These are phyloP conservation scores for Canis aureus DNA, from an alignment of 2,113 vertebrate genomes.

Conservation along the genomic window DNA sequence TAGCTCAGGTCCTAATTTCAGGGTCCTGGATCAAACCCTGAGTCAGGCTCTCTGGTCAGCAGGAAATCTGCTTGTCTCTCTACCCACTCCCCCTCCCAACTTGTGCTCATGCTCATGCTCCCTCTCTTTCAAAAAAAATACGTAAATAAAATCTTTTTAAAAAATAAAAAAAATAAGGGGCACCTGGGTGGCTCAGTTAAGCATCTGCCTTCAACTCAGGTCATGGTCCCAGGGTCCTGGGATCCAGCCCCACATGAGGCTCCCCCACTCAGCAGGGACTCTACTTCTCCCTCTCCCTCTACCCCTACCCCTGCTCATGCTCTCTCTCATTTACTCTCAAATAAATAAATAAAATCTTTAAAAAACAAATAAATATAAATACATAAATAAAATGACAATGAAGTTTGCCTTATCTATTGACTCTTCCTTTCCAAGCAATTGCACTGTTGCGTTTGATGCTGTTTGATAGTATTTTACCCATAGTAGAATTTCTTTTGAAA, in stretches of 20 bases:
- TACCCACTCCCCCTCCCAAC: neutral
- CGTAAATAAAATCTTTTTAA: too few relatives aligned
- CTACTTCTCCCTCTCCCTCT: too few relatives aligned
- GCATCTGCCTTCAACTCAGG: too few relatives aligned
- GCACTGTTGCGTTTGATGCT: neutral
- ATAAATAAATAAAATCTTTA: neutral
- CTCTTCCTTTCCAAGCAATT: neutral
- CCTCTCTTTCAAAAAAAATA: too few relatives aligned
- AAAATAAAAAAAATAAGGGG: too few relatives aligned
- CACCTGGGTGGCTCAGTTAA: too few relatives aligned
- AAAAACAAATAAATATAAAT: neutral
- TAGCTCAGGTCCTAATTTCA: neutral
- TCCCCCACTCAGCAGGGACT: too few relatives aligned
- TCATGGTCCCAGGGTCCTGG: too few relatives aligned
- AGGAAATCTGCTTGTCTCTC: neutral
- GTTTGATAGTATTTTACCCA: neutral
- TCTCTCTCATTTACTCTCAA: neutral
- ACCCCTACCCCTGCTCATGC: too few relatives aligned
- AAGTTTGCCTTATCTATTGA: neutral
- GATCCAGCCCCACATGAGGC: too few relatives aligned
- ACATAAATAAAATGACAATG: neutral
- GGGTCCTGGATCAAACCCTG: neutral
- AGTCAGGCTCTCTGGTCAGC: neutral
- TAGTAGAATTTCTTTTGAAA: neutral
- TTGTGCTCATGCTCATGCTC: neutral